Conservation (phyloP, 2,888 invertebrate genomes). For the Clitarchus hookeri region DNA sequence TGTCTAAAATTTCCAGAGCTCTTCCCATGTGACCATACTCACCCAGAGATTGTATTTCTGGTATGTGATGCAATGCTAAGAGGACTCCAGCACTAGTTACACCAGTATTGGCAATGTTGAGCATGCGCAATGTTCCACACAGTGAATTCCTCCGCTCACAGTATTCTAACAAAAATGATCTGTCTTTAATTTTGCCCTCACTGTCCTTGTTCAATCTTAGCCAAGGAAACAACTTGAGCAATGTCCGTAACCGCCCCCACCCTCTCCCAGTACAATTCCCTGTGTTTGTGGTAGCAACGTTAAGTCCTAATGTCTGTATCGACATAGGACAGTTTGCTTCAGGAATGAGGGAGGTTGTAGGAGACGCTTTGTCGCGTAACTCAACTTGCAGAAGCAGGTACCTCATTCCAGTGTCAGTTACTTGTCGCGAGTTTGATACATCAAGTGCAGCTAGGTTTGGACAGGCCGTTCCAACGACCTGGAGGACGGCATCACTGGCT, state of each 20-base stretch:
- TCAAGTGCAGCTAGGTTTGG: constrained; percentile 53
- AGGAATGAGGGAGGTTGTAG: constrained; percentile 27
- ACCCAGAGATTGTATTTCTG: constrained; percentile 53
- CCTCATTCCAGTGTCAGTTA: constrained; percentile 53
- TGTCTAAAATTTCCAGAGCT: constrained; percentile 53
- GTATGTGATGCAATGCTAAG: constrained; percentile 52
- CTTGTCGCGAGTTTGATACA: constrained; percentile 55
- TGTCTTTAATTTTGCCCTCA: constrained; percentile 39
- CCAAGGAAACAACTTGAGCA: constrained; percentile 39
- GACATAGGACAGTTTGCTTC: constrained; percentile 24
- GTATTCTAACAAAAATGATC: constrained; percentile 51
- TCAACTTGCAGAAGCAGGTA: constrained; percentile 54
- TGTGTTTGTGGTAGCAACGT: not conserved
- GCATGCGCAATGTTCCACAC: constrained; percentile 52
- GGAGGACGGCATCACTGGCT: constrained; percentile 53
- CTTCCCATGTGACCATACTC: constrained; percentile 55
- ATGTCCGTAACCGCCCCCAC: constrained; percentile 40
- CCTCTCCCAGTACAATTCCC: constrained; percentile 28
- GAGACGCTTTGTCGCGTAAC: constrained; percentile 50
- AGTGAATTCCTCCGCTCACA: constrained; percentile 52
- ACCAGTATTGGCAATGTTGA: constrained; percentile 54
- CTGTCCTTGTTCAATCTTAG: constrained; percentile 46
- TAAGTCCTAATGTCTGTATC: not conserved
- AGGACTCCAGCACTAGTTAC: constrained; percentile 54
- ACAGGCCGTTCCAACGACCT: constrained; percentile 54